Evolutionary conservation across 2,113 vertebrate genomes (phyloP).

Genomic region (Cyanoramphus novaezelandiae): DNA sequence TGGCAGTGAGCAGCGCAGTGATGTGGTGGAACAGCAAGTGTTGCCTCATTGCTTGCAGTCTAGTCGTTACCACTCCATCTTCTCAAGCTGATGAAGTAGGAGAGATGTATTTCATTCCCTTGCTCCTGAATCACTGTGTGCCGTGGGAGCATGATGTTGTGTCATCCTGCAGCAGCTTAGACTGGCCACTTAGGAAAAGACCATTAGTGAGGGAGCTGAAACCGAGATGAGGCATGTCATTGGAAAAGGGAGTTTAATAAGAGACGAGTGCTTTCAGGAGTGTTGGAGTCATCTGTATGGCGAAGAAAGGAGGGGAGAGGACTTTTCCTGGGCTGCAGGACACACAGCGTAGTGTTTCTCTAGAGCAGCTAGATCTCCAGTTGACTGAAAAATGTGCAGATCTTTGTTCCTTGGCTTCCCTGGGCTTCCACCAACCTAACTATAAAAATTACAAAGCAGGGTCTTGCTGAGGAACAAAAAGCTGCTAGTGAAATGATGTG

Average conservation of each 20-base stretch:
- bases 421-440: not conserved
- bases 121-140: not conserved
- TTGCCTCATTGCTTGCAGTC: not conserved
- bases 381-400: not conserved
- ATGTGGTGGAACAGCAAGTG: not conserved
- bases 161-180: not conserved
- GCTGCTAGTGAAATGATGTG: not conserved
- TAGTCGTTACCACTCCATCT: not conserved
- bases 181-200: not conserved
- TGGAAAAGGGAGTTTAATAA: not conserved
- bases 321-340: not conserved
- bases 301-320: not conserved
- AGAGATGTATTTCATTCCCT: not conserved
- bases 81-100: not conserved
- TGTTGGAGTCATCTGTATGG: not conserved
- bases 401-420: not conserved
- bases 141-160: not conserved
- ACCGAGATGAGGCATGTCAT: not conserved
- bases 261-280: not conserved
- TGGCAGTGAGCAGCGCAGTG: not conserved
- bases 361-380: not conserved
- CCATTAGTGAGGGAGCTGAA: not conserved
- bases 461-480: not conserved
- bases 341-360: rapidly evolving
- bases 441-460: not conserved